Base-by-base conservation (phyloP, 2,113 vertebrate genomes). In the Haemorhous mexicanus region DNA sequence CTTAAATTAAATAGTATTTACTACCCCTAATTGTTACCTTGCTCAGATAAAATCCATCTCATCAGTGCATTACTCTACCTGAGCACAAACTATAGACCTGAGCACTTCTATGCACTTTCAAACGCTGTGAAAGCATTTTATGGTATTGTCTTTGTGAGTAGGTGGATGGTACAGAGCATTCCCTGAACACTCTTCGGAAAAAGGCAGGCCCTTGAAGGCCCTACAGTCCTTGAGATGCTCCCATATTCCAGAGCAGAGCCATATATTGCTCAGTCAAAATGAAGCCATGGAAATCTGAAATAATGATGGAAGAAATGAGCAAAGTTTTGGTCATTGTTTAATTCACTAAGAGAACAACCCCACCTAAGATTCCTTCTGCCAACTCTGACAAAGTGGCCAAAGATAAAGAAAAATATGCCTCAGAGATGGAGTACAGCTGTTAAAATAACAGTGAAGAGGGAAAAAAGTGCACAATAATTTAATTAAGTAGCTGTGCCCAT, bases 261-360 rank as follows among this genome's bases (percentile, higher is more conserved):
- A 46, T 46, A 46, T 84, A 83, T 80, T 86, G 72, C 81, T 87
- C 87, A 94, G 81, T 78, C 76, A 91, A 84, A 95, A 93, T 94
- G 94, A 97, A 92, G 93, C 89, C 95, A 97, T 97, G 95, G 95
- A 97, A 96, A 96, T 97, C 93, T 96, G 94, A 96, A 96, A 96
- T 94, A 94, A 85, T 50, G 76, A 93, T 96, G 95, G 97, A 97
- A 98, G 95, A 98, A 97, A 96, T 98, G 93, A 98, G 94, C 92
- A 95, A 96, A 97, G 93, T 96, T 98, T 97, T 95, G 95, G 96
- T 98, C 96, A 97, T 95, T 97, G 96, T 97, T 98, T 97, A 98
- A 97, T 96, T 97, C 92, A 30, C 82, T 97, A 75, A 96, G 93
- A 97, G 96, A 97, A 94, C 90, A 96, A 87, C 97, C 87, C 97